Evolutionary conservation across 2,888 invertebrate species (phyloP).

Genomic region (Sarcophaga caerulescens): DNA sequence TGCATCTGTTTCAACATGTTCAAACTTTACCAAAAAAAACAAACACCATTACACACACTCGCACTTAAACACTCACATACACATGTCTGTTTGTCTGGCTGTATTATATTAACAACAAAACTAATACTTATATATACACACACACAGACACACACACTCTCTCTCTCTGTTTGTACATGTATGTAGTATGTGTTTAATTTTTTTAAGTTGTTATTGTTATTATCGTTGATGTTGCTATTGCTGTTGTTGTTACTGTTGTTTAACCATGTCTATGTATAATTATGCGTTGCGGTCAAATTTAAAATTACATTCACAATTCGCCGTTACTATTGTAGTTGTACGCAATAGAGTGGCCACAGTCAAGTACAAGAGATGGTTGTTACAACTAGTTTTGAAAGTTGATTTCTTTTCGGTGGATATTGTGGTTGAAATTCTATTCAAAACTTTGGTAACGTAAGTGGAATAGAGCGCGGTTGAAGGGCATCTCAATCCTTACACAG

Average conservation of each 20-base stretch:
- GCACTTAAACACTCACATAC: not conserved
- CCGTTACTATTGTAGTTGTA: not conserved
- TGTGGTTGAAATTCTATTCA: not conserved
- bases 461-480: not conserved
- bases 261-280: conserved; percentile 9
- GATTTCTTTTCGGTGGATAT: not conserved
- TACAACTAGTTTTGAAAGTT: not conserved
- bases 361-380: not conserved
- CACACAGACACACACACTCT: too few relatives aligned
- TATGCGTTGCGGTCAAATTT: conserved; percentile 46
- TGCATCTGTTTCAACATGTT: conserved; percentile 10
- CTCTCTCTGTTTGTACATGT: not conserved
- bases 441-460: not conserved
- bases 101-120: not conserved
- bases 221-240: not conserved
- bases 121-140: too few relatives aligned
- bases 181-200: not conserved
- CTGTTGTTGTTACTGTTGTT: not conserved
- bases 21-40: not conserved
- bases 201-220: not conserved
- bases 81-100: not conserved
- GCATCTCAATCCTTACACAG: not conserved
- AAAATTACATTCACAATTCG: conserved; percentile 32
- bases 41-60: not conserved
- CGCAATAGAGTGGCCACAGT: not conserved